Conservation (phyloP, 2,888 invertebrate species). For the Odontomyia ornata region DNA sequence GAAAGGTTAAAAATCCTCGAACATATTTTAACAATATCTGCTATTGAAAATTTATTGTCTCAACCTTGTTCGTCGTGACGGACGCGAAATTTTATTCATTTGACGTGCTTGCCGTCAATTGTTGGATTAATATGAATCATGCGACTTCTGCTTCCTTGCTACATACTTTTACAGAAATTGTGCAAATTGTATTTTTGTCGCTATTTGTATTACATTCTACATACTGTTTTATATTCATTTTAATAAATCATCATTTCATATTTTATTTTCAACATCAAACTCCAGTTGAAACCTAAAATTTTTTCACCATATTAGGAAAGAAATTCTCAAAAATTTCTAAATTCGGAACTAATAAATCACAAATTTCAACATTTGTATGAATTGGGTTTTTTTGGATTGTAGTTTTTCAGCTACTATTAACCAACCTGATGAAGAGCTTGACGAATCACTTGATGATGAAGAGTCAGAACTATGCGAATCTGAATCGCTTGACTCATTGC, state of each 20-base stretch:
- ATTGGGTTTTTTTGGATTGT: slow-evolving; percentile 20
- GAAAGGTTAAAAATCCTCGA: slow-evolving; percentile 12
- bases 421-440: slow-evolving; percentile 47
- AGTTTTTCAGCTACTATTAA: slow-evolving; percentile 30
- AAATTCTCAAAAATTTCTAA: background rate
- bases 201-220: slow-evolving; percentile 39
- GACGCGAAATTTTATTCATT: background rate
- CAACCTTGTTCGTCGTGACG: slow-evolving; percentile 43
- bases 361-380: slow-evolving; percentile 14
- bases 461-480: slow-evolving; percentile 76
- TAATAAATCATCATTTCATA: slow-evolving; percentile 39
- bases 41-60: slow-evolving; percentile 33
- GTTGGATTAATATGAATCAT: slow-evolving; percentile 32
- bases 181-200: slow-evolving; percentile 45
- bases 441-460: slow-evolving; percentile 66
- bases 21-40: slow-evolving; percentile 30
- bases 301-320: slow-evolving; percentile 48
- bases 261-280: slow-evolving; percentile 49
- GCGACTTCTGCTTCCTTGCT: slow-evolving; percentile 29
- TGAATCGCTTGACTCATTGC: slow-evolving; percentile 66
- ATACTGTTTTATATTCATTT: slow-evolving; percentile 39
- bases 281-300: slow-evolving; percentile 50
- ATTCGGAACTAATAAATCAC: background rate
- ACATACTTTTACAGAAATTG: slow-evolving; percentile 43
- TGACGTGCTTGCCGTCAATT: slow-evolving; percentile 22